Evolutionary conservation across 1,140 invertebrate genomes (phyloP), one percentile per base, ranked within the genome.

Genomic region (Centruroides vittatus): DNA sequence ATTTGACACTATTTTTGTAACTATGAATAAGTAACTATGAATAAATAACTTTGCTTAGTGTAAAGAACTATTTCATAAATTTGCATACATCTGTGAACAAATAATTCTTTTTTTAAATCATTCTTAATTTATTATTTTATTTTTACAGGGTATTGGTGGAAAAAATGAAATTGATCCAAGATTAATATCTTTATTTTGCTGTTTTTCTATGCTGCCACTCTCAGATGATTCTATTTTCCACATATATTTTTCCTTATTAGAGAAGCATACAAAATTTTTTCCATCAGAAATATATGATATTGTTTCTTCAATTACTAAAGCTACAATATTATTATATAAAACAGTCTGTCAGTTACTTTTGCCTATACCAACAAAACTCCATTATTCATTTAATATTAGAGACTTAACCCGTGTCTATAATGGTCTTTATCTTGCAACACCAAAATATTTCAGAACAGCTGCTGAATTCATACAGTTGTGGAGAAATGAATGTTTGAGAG

Each of bases 381-480:
- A 94, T 73, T 94, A 94, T 73, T 89, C 93, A 61, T 95, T 93
- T 74, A 94, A 93, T 73, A 80, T 94, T 73, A 80, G 89, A 63
- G 91, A 95, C 78, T 74, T 95, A 55, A 91, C 88, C 2, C 80
- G 88, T 55, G 83, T 93, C 36, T 83, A 82, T 61, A 82, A 82
- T 49, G 90, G 90, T 4, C 69, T 95, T 62, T 82, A 86, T 59
- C 79, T 88, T 58, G 88, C 85, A 35, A 78, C 82, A 54, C 81
- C 85, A 0, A 73, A 74, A 35, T 79, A 80, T 66, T 88, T 85
- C 72, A 76, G 77, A n/a, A 78, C 76, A 47, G 70, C 78, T 9
- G 79, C 83, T n/a, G 82, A 86, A 49, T 81, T 94, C 10, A 73
- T 92, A 3, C 78, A 90, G 34, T 82, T 89, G 3, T 94, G 91